Evolutionary conservation across 2,797 vertebrate genomes (phyloP), one percentile per base, ranked within the genome.

Genomic region (Lithobates sylvaticus): DNA sequence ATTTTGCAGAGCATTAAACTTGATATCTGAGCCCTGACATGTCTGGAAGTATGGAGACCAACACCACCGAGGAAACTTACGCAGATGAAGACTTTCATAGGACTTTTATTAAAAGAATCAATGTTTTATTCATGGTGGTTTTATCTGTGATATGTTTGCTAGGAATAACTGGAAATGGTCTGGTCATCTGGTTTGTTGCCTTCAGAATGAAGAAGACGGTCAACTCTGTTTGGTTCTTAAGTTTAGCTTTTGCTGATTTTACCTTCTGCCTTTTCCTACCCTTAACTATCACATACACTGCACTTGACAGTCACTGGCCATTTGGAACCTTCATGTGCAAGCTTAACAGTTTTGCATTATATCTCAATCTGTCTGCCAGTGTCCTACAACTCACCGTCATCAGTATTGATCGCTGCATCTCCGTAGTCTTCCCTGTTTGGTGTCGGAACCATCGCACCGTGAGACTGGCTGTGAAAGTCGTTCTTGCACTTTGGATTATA

Each of bases 281-380:
- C 8, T 61, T 84, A 1, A 26, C 44, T 32, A 32, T 15, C 44
- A 1, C 44, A 15, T 15, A 12, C 44, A 15, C 10, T 8, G 42
- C 44, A 1, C 10, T 47, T 3, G 10, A 15, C 12, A 1, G 2
- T 10, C 95, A 97, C 90, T 98, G 97, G 97, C 95, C 96, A 0
- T 97, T 97, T 10, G 96, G 97, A 10, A 96, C 91, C 71, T 95
- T 97, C 72, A 94, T 97, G 93, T 98, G 97, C 91, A 97, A 97
- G 83, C 84, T 97, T 47, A 97, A 96, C 93, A 96, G 93, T 89
- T 93, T 95, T 1, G 86, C 97, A 0, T 93, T 92, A 0, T 96
- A 96, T 82, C 93, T 97, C 54, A 97, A 97, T 91, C 96, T 97
- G 95, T 98, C 96, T 5, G 94, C 96, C 86, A 97, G 97, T 0